Base-by-base conservation (phyloP, 2,113 vertebrate genomes). In the Dryoscopus gambensis region DNA sequence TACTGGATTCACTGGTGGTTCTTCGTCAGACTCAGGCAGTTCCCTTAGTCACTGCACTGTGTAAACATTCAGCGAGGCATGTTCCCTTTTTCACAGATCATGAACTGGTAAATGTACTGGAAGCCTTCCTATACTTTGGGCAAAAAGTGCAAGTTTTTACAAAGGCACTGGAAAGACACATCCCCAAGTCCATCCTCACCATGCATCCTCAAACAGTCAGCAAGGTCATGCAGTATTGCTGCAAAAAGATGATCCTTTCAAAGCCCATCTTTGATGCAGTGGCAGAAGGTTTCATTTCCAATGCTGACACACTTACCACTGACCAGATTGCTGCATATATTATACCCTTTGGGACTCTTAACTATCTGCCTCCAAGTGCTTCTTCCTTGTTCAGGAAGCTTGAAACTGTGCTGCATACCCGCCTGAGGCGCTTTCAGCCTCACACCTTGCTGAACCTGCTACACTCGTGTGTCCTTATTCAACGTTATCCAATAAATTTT, bases 401-500 rank as follows among this genome's bases (percentile, higher is more conserved):
- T 10, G 99, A 99, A 96, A 91, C 62, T 5, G 47, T 98, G 56
- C 89, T 99, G 47, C 94, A 93, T 7, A 52, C 88, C 5, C 98
- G 79, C 23, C 98, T 98, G 73, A 96, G 85, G 31, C 97, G 97
- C 52, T 99, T 99, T 62, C 98, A 98, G 64, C 98, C 99, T 33
- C 98, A 94, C 84, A 88, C 81, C 3, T 96, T 99, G 40, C 77
- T 99, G 95, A 98, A 96, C 50, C 71, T 99, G 52, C 98, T 99
- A 37, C 98, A 99, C 77, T 98, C 99, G 0, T 99, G 99, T 96
- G 98, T 91, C 8, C 98, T 99, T 56, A 95, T 99, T 67, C 98
- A 98, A 90, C 96, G 98, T 46, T 99, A 98, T n/a, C 99, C 99
- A 0, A 97, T 99, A 37, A 99, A 99, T 86, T 99, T 99, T 68